These are phyloP conservation scores for Conchocele bisecta DNA, from an alignment of 2,888 invertebrate species.

Conservation along the genomic window DNA sequence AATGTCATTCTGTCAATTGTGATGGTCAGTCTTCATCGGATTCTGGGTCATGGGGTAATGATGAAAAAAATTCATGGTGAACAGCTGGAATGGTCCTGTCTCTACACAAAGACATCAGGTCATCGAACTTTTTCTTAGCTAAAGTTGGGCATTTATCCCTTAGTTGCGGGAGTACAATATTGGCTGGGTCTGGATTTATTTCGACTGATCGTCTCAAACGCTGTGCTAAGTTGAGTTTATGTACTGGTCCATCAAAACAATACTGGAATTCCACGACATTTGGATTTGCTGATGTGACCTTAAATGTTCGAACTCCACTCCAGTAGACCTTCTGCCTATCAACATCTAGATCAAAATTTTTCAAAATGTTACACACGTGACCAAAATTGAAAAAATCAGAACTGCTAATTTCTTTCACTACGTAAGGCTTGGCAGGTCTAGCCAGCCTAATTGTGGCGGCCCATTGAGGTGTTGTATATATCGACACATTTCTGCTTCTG, in stretches of 20 bases:
- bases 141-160: background rate
- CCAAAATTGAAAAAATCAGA: background rate
- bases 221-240: background rate
- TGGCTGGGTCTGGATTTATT: background rate
- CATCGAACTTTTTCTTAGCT: background rate
- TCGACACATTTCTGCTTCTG: background rate
- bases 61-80: background rate
- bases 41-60: background rate
- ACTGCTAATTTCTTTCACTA: too few species aligned
- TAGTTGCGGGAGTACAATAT: background rate
- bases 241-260: background rate
- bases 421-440: background rate
- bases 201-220: background rate
- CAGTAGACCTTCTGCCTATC: conserved; percentile 1
- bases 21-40: too few species aligned
- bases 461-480: background rate
- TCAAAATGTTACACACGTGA: background rate
- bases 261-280: background rate
- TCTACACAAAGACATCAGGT: background rate
- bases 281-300: background rate
- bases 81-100: background rate
- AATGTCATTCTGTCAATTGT: too few species aligned
- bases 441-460: background rate
- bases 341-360: conserved; percentile 3
- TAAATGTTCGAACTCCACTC: background rate